Evolutionary conservation across 2,797 vertebrate species (phyloP), one percentile per base, ranked within the genome.

Genomic region (Sebastes diaconus): DNA sequence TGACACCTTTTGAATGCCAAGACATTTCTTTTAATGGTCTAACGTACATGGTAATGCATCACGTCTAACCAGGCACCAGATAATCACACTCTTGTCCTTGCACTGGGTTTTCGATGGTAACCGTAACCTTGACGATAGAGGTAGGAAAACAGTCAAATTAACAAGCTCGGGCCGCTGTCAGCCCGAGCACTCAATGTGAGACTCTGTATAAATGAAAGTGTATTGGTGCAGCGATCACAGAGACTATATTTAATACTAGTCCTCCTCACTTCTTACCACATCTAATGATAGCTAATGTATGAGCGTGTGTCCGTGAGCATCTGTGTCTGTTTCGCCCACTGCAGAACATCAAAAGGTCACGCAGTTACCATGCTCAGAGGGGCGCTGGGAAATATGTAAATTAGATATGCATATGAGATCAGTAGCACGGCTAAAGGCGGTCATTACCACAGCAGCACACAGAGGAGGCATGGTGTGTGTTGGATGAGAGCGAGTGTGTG

Each of bases 261-360:
- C 73, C 60, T 83, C 61, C 58, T 73, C n/a, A 29, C 77, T 83
- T 80, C 84, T 85, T 68, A 74, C 75, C 77, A 79, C 66, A 65
- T 86, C 68, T 81, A 86, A 86, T 80, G 84, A 85, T 68, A 79
- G 81, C 82, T 83, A 87, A 89, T 75, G 68, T 85, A 55, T 71
- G 80, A 85, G 66, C 58, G 76, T 74, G 80, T 81, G 88, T 90
- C 85, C 34, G 14, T 34, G 68, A 84, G 90, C 87, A 80, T 87
- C 76, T 90, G 79, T 75, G 77, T 85, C 65, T 77, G 73, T 83
- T 88, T 88, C 67, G 68, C 81, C 81, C 27, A 24, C 89, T 77
- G 86, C 84, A 71, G 79, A 91, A 93, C 93, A 94, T 94, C 90
- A 94, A 94, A 94, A 94, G 92, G 93, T 94, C 93, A 93, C 79